Evolutionary conservation across 92 coral and sea anemone species (phyloP), one percentile per base, ranked within the genome.

Genomic region (Paragorgia papillata): DNA sequence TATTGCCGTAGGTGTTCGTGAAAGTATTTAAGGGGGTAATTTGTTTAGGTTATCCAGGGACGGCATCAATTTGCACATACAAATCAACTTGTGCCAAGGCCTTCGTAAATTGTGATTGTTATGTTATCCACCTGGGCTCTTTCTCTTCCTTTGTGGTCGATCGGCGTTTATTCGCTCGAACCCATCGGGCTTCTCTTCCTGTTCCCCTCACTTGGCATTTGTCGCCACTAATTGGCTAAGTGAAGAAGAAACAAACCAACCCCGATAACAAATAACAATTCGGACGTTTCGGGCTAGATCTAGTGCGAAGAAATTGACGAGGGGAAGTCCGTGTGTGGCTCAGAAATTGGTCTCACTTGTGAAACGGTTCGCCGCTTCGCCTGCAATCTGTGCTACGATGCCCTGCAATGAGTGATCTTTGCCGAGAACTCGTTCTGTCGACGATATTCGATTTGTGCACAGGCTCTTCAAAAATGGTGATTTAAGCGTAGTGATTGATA

Each of bases 11-110:
- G 50, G 78, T 71, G 63, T 54, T 20, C 57, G 27, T 40, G 41
- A 43, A 71, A 71, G 63, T 71, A 71, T 53, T 54, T 69, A 71
- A 71, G 27, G 78, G 66, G 84, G 80, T 81, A 74, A 87, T 80
- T 89, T 91, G 99, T 91, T 89, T 87, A 82, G 96, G 87, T 95
- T 90, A 82, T 85, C 81, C 82, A 84, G 86, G 88, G 90, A 88
- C 88, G 92, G 75, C 99, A 85, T 85, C 99, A 90, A 95, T 89
- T 91, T 91, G 97, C 97, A 91, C 97, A 88, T 90, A 79, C 90
- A 91, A 89, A 91, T 89, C 93, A 91, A 89, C 97, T 83, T 80
- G 89, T 86, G 87, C 73, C 70, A 79, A 61, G 70, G 57, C 85
- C 69, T 85, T 88, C 87, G 88, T 85, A 84, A 84, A 84, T 76